phyloP scores from a whole-genome alignment of 2,113 vertebrate species.

The Calyptommatus sinebrachiatus region DNA sequence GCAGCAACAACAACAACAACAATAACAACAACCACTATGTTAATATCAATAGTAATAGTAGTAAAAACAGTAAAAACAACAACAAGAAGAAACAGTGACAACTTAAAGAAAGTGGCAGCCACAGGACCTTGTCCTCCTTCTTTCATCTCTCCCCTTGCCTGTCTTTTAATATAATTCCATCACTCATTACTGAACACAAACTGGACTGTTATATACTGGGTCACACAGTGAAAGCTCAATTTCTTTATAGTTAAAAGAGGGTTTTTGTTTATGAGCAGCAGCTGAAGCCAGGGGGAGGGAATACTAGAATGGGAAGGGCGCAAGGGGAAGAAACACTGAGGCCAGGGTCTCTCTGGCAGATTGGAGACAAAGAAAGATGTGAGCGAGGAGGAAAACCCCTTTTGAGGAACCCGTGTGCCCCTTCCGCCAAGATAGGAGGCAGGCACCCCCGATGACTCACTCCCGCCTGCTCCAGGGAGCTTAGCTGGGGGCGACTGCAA shows the following conservation, averaged over 20 bases:
- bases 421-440: neutral
- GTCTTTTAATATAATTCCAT: neutral
- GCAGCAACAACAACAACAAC: too few species aligned
- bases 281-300: neutral
- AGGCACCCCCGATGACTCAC: neutral
- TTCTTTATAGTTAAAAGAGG: neutral
- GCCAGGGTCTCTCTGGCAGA: neutral
- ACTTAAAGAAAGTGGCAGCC: too few species aligned
- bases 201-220: neutral
- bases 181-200: neutral
- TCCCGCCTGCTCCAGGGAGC: neutral
- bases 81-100: too few species aligned
- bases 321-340: neutral
- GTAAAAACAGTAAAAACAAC: too few species aligned
- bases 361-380: neutral
- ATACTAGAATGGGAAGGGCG: neutral
- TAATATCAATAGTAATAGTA: too few species aligned
- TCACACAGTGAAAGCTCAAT: neutral
- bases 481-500: neutral
- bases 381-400: neutral
- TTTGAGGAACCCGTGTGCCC: neutral
- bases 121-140: neutral
- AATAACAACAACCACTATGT: too few species aligned
- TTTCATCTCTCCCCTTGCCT: neutral
- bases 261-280: neutral